These are phyloP conservation scores for Cisticola juncidis DNA, from an alignment of 2,113 vertebrate genomes.

Conservation along the genomic window DNA sequence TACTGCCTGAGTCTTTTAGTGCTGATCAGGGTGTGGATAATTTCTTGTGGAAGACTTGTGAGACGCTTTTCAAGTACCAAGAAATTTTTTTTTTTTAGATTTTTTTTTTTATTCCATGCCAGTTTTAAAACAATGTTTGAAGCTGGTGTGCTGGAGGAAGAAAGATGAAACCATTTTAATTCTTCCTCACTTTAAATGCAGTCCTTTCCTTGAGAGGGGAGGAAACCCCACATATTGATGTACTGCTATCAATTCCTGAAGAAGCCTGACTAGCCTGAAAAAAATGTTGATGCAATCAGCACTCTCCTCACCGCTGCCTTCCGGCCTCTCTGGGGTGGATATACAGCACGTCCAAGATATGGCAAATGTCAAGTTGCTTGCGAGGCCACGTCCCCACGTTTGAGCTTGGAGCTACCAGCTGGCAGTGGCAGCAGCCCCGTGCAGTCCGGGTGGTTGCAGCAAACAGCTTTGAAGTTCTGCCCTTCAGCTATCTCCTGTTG, in stretches of 20 bases:
- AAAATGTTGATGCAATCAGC: not conserved
- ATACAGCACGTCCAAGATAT: not conserved
- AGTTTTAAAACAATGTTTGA: not conserved
- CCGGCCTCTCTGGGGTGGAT: not conserved
- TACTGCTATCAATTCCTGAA: not conserved
- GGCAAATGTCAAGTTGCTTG: conserved; percentile 19
- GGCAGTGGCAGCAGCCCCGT: conserved; percentile 36
- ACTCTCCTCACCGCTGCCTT: not conserved
- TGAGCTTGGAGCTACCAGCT: conserved; percentile 53
- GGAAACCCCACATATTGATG: not conserved
- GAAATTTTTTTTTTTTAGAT: not conserved
- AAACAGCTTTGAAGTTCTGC: conserved; percentile 77
- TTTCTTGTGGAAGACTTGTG: not conserved
- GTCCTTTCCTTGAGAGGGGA: not conserved
- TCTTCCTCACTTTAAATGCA: not conserved
- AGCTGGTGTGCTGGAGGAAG: not conserved
- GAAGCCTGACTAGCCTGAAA: not conserved
- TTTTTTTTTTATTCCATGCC: not conserved
- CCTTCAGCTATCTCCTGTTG: conserved; percentile 73
- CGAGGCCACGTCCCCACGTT: not conserved
- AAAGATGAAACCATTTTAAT: not conserved
- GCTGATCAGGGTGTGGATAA: not conserved
- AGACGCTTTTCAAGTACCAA: not conserved
- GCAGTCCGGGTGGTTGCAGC: conserved; percentile 45
- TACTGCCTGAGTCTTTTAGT: not conserved